Base-by-base conservation (phyloP, 2,797 vertebrate genomes). In the Lophotriccus pileatus region DNA sequence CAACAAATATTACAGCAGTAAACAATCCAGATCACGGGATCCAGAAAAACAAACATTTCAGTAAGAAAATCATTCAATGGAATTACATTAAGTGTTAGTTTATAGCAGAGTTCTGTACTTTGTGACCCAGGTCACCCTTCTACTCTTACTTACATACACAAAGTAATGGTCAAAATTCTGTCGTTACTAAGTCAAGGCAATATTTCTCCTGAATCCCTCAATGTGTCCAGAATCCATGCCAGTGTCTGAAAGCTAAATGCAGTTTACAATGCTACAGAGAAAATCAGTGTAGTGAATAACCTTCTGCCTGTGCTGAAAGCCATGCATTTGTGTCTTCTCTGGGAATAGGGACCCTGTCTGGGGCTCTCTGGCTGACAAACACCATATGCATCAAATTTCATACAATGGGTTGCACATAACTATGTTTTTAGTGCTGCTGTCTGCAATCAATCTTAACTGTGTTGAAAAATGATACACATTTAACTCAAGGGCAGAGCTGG, bases 381-480 rank as follows among this genome's bases (percentile, higher is more conserved):
- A 49, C 28, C 44, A 62, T 23, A 81, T 56, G 87, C 47, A 86
- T 76, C 69, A 25, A 9, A 78, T 79, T 88, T 90, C 77, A 67
- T 39, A 63, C 34, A 94, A 39, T 32, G 44, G 32, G 50, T 76
- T 88, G 81, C 49, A 81, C 92, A 90, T 82, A 84, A 39, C 30
- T 4, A 0, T 24, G 63, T 67, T 93, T 86, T 69, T 37, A 76
- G 47, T 70, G 80, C 73, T 82, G 74, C 79, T 90, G 77, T 64
- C 89, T 94, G 82, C 80, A 84, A 68, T 94, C 80, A 79, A 82
- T 96, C 89, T 79, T 75, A 46, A 78, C 34, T 1, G 22, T 66
- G 76, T 63, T 95, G 92, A 95, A 96, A 96, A 96, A 84, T 37
- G 19, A 86, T 69, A 58, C 92, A 79, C 32, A 68, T 87, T 49